Evolutionary conservation across 1,140 invertebrate genomes (phyloP).

Genomic region (Drosophila lowei): DNA sequence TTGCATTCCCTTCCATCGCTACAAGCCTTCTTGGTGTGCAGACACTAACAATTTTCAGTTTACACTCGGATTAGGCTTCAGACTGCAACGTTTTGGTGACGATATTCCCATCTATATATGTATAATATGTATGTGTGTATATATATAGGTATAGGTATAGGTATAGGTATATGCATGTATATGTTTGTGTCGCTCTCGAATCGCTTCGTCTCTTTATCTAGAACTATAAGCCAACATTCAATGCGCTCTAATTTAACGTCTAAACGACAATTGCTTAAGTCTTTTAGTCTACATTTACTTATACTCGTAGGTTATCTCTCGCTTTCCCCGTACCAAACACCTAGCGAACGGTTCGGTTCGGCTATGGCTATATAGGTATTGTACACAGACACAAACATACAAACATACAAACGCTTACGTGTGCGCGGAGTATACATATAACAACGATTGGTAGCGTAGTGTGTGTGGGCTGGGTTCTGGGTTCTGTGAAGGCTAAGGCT

Average conservation of each 20-base stretch:
- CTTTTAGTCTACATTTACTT: conserved; percentile 78
- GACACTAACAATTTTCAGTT: conserved; percentile 32
- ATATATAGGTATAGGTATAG: conserved; percentile 14
- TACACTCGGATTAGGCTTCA: conserved; percentile 54
- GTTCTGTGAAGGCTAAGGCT: conserved; percentile 39
- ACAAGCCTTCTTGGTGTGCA: conserved; percentile 19
- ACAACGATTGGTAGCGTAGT: conserved; percentile 2
- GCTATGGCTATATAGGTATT: conserved; percentile 36
- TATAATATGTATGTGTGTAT: conserved; percentile 1
- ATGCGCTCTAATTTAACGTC: conserved; percentile 83
- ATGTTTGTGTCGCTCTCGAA: conserved; percentile 26
- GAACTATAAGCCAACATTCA: conserved; percentile 79
- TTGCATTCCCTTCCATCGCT: conserved; percentile 16
- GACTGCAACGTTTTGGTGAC: conserved; percentile 55
- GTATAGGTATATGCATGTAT: background rate
- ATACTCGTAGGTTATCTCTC: conserved; percentile 25
- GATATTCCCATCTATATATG: conserved; percentile 41
- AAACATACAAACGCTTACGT: background rate
- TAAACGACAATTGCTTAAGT: conserved; percentile 83
- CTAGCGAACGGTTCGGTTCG: conserved; percentile 9
- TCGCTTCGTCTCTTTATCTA: conserved; percentile 44
- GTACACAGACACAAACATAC: conserved; percentile 10
- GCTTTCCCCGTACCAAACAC: conserved; percentile 2
- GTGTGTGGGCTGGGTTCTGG: conserved; percentile 18
- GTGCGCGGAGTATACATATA: no score